Base-by-base conservation (phyloP, 2,888 invertebrate genomes). In the Sisyra nigra region DNA sequence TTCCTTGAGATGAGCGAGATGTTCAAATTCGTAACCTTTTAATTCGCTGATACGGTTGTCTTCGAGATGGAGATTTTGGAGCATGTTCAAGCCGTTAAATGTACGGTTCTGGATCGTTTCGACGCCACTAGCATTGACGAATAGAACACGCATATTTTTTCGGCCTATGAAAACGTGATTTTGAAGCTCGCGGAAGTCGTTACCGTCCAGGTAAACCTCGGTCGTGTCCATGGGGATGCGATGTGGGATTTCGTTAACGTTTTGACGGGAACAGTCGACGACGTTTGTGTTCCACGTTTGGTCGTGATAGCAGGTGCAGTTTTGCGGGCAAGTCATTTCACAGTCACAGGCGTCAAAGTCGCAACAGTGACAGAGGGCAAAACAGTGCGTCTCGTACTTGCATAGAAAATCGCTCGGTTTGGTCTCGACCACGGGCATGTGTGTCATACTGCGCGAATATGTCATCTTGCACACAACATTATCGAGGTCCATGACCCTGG, bases 331-430 rank as follows among this genome's bases (percentile, higher is more conserved):
- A 49, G 86, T 89, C 85, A 92, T 89, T 68, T 93, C 89, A 66
- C 94, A 94, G 64, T 93, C 93, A 64, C 94, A 94, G 48, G 87
- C 87, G 59, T 91, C 91, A 60, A 88, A 93, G 60, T 92, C 92
- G 65, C 94, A 94, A 65, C 94, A 94, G 60, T 89, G 88, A 64
- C 94, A 94, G 41, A 88, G 73, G 33, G 91, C 85, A 63, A 92
- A 92, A 66, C 94, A 94, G 65, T 92, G 89, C 42, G 84, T 80
- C 58, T 86, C 84, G 68, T 93, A 93, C 55, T 80, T 81, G 67
- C 92, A 93, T 53, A 93, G 72, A 66, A 92, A 92, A 62, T 91
- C 86, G 49, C 83, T 76, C 44, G 84, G 73, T 53, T 78, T 76
- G 29, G 88, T 78, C 49, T 78, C 74, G 49, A 80, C 74, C 53